Evolutionary conservation across 1,140 invertebrate genomes (phyloP), one percentile per base, ranked within the genome.

Genomic region (Apis cerana): DNA sequence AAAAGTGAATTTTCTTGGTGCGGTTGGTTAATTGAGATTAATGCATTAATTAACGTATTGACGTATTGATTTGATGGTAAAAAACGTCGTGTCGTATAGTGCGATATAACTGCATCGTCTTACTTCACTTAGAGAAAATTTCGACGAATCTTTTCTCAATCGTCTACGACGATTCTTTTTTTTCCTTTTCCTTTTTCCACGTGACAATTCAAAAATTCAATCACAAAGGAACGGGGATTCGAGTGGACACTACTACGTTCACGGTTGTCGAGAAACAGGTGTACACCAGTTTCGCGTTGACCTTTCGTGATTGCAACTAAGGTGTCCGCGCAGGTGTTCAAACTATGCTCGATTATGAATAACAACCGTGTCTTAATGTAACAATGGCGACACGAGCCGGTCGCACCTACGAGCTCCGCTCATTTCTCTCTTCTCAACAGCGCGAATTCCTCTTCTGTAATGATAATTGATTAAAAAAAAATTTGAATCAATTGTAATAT

Each of bases 291-390:
- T 77, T 50, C 56, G 7, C 12, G 75, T 70, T 70, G 80, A 82
- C 74, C 75, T 82, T 82, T 78, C 65, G 52, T 43, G 70, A 58
- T 67, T 81, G 62, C 21, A 56, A 12, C 4, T 27, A 2, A 23
- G 54, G 21, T 68, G 56, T 10, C 1, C 48, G 80, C 8, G 65
- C 80, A 82, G 80, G 80, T 82, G 80, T 82, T 77, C 75, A 17
- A 69, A 77, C 27, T 56, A 70, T 62, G 80, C 65, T 12, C 65
- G 75, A 76, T 64, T 78, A 82, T 61, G 75, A 78, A 52, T 54
- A 77, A 70, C 58, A 61, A 43, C 0, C 10, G 59, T 43, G 33
- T 43, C 33, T 13, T 19, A 12, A 4, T 9, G 48, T 21, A 70
- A 82, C 74, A 62, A 76, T 67, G 80, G 33, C 54, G 50, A 67